Percentiles rank a stretch among this genome's conserved stretches.
Evolutionary conservation across 1,140 invertebrate genomes (phyloP).

Genomic region (Camponotus floridanus): DNA sequence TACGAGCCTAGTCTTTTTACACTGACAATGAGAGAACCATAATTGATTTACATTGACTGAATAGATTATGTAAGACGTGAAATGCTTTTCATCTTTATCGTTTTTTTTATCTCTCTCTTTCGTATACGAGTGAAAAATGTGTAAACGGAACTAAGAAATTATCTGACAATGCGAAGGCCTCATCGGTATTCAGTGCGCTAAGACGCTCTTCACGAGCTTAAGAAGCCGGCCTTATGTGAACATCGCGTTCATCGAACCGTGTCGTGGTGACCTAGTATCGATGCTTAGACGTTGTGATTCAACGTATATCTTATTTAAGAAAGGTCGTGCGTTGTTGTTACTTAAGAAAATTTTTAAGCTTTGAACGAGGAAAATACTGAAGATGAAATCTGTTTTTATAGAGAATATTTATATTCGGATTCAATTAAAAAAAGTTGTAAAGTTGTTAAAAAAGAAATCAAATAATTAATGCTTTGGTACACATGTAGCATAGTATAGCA

Average conservation of each 20-base stretch:
- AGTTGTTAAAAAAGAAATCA: not conserved
- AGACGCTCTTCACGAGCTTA: conserved; percentile 43
- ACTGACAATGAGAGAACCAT: not conserved
- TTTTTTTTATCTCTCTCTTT: not conserved
- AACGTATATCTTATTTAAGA: conserved; percentile 38
- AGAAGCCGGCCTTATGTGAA: conserved; percentile 53
- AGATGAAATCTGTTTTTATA: not conserved
- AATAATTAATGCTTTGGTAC: not conserved
- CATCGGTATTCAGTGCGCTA: conserved; percentile 54
- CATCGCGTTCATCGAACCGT: conserved; percentile 56
- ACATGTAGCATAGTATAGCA: not conserved
- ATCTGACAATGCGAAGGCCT: conserved; percentile 43
- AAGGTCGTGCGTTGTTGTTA: not conserved
- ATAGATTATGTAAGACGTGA: conserved; percentile 57
- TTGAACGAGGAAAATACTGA: not conserved
- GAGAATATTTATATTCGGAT: not conserved
- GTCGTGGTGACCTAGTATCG: conserved; percentile 51
- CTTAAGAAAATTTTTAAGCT: not conserved
- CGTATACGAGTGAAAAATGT: conserved; percentile 24
- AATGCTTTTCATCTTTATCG: conserved; percentile 38
- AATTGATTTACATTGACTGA: conserved; percentile 54
- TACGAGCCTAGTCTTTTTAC: not conserved
- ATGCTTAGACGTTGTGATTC: conserved; percentile 30
- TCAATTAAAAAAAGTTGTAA: not conserved
- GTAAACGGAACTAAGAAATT: conserved; percentile 46